Percentiles rank a stretch among this genome's conserved stretches.
Evolutionary conservation across 2,888 invertebrate genomes (phyloP).

Genomic region (Nesidiocoris tenuis): DNA sequence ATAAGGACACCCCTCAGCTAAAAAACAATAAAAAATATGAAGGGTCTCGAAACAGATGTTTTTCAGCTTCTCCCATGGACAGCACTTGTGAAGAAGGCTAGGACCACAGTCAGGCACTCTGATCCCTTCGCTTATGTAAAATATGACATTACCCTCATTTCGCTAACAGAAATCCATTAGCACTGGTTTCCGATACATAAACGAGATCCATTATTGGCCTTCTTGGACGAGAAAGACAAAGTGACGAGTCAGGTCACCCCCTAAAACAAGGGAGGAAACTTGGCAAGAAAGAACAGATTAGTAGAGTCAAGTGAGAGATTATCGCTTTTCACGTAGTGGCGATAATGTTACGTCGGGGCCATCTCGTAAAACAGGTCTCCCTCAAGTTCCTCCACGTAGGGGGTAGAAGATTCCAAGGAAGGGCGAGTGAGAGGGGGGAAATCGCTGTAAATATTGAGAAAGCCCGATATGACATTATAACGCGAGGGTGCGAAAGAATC

Average conservation of each 20-base stretch:
- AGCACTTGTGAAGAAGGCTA: no score
- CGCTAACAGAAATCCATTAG: neutral
- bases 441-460: conserved; percentile 34
- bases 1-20: no score
- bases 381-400: conserved; percentile 3
- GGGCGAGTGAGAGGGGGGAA: conserved; percentile 8
- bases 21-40: neutral
- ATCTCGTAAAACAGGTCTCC: neutral
- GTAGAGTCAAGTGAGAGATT: conserved; percentile 31
- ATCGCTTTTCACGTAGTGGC: conserved; percentile 15
- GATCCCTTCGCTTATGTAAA: no score
- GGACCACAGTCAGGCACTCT: no score
- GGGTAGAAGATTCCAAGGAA: conserved; percentile 1
- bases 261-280: conserved; percentile 8
- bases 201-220: conserved; percentile 26
- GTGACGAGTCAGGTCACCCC: neutral
- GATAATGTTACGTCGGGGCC: neutral
- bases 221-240: neutral
- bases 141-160: no score
- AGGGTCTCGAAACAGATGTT: no score
- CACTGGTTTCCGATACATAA: conserved; percentile 38
- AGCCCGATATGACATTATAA: conserved; percentile 9
- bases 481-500: conserved; percentile 2
- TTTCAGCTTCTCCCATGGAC: no score
- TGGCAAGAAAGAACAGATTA: conserved; percentile 19